Base-by-base conservation (phyloP, 2,888 invertebrate species). In the Microctonus hyperodae region DNA sequence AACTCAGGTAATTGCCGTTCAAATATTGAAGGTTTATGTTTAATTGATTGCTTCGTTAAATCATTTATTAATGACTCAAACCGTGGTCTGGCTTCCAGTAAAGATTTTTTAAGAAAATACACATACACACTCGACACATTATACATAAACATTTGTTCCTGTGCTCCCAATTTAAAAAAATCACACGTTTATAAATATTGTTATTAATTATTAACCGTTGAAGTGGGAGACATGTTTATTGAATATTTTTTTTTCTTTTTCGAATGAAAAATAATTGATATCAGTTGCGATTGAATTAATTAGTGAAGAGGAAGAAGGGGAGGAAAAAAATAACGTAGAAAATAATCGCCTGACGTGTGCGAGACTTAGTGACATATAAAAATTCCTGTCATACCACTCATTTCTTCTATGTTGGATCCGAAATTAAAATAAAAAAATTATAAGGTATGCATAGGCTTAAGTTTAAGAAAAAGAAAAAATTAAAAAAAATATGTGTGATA, bases 401-500 rank as follows among this genome's bases (percentile, higher is more conserved):
- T 56, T 37, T 35, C 35, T 37, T 23, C n/a, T 37, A 23, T 11
- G 37, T 40, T 25, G 22, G 23, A 55, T 31, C 31, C 2, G 67
- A 63, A 64, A 67, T 65, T 64, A 57, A 65, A 51, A 64, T 65
- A 64, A 60, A 64, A 69, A 33, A 16, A 61, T 59, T 55, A 65
- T 28, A 63, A 55, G 64, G 44, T 55, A 25, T 31, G 61, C 13
- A 40, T 63, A 63, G 40, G 28, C 28, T 55, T 63, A 55, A 60
- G 62, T 68, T 40, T 44, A 1, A 44, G 37, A 50, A 71, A 68
- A 67, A n/a, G n/a, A n/a, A 56, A 59, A 61, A 62, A 62, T 48
- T 65, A 40, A 64, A 67, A 73, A 70, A 57, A 66, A 62, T 70
- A 69, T 69, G 72, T 64, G 69, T 75, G 75, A 72, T 78, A 79